Evolutionary conservation across 2,888 invertebrate species (phyloP), one percentile per base, ranked within the genome.

Genomic region (Pristionchus entomophagus): DNA sequence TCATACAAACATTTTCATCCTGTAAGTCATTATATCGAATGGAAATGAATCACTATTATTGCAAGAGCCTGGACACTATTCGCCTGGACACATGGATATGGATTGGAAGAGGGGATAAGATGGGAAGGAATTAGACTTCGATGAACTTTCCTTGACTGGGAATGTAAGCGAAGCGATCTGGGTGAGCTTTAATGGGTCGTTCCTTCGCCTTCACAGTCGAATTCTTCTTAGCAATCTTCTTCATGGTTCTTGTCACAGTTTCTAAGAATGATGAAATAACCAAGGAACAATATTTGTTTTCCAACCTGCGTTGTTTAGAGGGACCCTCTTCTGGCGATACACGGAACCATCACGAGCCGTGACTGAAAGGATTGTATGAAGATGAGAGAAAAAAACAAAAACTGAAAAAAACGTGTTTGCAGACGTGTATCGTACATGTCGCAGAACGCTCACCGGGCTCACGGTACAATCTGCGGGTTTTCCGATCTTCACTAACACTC

Each of bases 81-180:
- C n/a, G 5, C n/a, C n/a, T n/a, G n/a, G n/a, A n/a, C n/a, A n/a
- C n/a, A n/a, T n/a, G 22, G 38, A 69, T 32, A 38, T 6, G 35
- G 12, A 35, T 14, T 65, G 41, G 41, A 69, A 38, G 19, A 12
- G n/a, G 41, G 45, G n/a, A 22, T 14, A 17, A 17, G n/a, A 56
- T n/a, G 56, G 19, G 56, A 5, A 56, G 26, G 41, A 2, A 26
- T 73, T 32, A 73, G 6, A 73, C n/a, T 26, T 73, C 41, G 38
- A 73, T 17, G 73, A 73, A 73, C 73, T 73, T 73, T 73, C 73
- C 73, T 26, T 73, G 73, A 26, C 10, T 73, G 73, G 73, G 73
- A 0, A 73, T 41, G 32, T 73, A 73, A 12, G 73, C 73, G 41
- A 73, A 73, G 8, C 26, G 73, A 12, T 38, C 17, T 3, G 73